phyloP scores from a whole-genome alignment of 1,140 invertebrate genomes.

The Rhysida immarginata region DNA sequence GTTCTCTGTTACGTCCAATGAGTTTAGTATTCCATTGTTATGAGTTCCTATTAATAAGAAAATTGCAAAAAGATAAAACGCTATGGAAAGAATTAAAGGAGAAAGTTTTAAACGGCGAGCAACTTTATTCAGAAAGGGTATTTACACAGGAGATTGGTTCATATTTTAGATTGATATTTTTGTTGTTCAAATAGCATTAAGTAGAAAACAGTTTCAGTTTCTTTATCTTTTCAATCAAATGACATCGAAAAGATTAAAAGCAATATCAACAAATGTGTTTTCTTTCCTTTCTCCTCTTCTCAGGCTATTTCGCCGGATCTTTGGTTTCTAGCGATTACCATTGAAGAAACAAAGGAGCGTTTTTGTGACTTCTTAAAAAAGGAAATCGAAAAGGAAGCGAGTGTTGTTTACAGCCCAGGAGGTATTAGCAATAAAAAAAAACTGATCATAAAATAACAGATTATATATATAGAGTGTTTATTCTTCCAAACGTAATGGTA shows the following conservation, averaged over 20 bases:
- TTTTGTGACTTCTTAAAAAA: slow-evolving; percentile 24
- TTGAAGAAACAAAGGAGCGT: slow-evolving; percentile 25
- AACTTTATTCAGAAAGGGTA: not conserved
- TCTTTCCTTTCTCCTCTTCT: no score
- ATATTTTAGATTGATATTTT: no score
- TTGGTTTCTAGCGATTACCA: slow-evolving; percentile 29
- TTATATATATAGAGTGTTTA: no score
- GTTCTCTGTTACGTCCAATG: slow-evolving; percentile 12
- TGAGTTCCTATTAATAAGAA: slow-evolving; percentile 15
- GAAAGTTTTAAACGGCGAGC: not conserved
- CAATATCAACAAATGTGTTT: no score
- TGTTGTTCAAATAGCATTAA: no score
- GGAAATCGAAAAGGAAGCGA: slow-evolving; percentile 21
- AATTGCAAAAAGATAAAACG: slow-evolving; percentile 11
- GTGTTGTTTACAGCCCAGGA: slow-evolving; percentile 3
- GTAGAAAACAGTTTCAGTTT: no score
- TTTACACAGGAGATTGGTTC: no score
- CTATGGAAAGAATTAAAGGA: slow-evolving; percentile 14
- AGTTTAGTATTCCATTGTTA: slow-evolving; percentile 15
- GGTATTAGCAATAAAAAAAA: no score
- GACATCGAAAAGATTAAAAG: no score
- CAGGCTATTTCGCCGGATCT: slow-evolving; percentile 28
- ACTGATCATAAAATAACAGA: no score
- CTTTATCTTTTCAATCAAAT: no score
- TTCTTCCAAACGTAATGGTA: no score